Evolutionary conservation across 1,140 invertebrate species (phyloP).

Genomic region (Andrena cerasifolii): DNA sequence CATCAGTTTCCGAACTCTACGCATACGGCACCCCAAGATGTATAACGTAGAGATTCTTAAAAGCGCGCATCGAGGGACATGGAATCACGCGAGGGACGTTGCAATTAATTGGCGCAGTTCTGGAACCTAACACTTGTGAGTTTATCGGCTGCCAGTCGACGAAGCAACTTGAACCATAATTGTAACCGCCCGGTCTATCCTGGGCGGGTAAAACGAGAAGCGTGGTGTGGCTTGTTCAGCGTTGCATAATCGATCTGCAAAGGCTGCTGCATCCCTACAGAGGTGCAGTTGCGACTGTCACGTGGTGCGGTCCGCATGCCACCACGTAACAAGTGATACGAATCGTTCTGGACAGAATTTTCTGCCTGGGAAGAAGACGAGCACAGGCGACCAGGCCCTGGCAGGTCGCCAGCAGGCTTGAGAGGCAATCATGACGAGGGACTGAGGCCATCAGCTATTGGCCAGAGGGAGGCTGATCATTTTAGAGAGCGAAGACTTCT

Average conservation of each 20-base stretch:
- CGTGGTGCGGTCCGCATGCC: slow-evolving; percentile 30
- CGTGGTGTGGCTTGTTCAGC: background rate
- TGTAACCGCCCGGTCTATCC: too few relatives aligned
- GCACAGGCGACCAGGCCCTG: background rate
- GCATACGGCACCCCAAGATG: background rate
- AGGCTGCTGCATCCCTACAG: slow-evolving; percentile 7
- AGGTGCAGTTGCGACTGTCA: slow-evolving; percentile 30
- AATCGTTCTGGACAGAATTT: slow-evolving; percentile 34
- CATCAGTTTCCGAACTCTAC: slow-evolving; percentile 12
- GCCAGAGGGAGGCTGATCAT: slow-evolving; percentile 33
- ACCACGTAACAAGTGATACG: slow-evolving; percentile 48
- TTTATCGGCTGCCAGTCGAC: too few relatives aligned
- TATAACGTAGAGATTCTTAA: background rate
- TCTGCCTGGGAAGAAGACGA: slow-evolving; percentile 29
- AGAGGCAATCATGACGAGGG: slow-evolving; percentile 43
- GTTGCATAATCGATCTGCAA: slow-evolving; percentile 41
- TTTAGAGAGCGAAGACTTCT: slow-evolving; percentile 28
- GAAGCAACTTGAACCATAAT: too few relatives aligned
- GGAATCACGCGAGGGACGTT: background rate
- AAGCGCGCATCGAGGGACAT: background rate
- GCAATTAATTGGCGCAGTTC: too few relatives aligned
- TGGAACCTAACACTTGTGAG: too few relatives aligned
- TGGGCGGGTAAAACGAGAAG: too few relatives aligned
- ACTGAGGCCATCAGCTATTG: slow-evolving; percentile 39
- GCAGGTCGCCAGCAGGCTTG: slow-evolving; percentile 24